Conservation (phyloP, 35 echinoderm and acorn worm species). For the Ptychodera flava region DNA sequence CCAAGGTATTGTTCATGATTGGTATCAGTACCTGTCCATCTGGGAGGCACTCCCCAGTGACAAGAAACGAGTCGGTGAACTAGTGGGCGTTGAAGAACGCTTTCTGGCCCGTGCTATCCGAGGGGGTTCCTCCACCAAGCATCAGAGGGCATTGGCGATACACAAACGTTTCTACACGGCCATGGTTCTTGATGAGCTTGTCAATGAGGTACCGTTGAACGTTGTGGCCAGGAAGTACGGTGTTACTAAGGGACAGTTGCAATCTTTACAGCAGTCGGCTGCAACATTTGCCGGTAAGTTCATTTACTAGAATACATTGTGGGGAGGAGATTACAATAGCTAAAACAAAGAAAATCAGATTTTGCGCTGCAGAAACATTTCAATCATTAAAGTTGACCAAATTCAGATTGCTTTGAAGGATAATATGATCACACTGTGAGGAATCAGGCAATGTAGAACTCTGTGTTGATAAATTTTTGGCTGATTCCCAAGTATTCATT, state of each 20-base stretch:
- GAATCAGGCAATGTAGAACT: too few species aligned
- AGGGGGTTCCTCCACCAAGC: conserved; percentile 39
- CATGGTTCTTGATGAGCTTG: conserved; percentile 68
- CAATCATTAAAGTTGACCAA: too few species aligned
- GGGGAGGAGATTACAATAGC: too few species aligned
- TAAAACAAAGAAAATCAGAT: too few species aligned
- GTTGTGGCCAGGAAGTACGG: conserved; percentile 70
- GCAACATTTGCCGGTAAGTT: conserved; percentile 83
- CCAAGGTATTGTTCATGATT: conserved; percentile 71
- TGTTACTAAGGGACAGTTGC: conserved; percentile 81
- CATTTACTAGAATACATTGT: not conserved
- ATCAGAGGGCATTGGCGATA: conserved; percentile 54
- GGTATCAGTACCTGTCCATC: conserved; percentile 85
- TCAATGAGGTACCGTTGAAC: conserved; percentile 73
- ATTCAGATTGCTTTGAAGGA: too few species aligned
- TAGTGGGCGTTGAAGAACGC: conserved; percentile 85
- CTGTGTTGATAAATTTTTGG: too few species aligned
- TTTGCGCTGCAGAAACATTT: too few species aligned
- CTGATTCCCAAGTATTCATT: too few species aligned
- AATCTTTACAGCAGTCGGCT: conserved; percentile 86
- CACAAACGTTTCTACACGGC: conserved; percentile 92
- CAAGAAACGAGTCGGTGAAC: conserved; percentile 72
- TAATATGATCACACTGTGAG: too few species aligned
- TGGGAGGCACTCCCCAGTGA: conserved; percentile 82
- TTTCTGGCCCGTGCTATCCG: conserved; percentile 72